Evolutionary conservation across 2,113 vertebrate species (phyloP).

Genomic region (Mionectes macconnelli): DNA sequence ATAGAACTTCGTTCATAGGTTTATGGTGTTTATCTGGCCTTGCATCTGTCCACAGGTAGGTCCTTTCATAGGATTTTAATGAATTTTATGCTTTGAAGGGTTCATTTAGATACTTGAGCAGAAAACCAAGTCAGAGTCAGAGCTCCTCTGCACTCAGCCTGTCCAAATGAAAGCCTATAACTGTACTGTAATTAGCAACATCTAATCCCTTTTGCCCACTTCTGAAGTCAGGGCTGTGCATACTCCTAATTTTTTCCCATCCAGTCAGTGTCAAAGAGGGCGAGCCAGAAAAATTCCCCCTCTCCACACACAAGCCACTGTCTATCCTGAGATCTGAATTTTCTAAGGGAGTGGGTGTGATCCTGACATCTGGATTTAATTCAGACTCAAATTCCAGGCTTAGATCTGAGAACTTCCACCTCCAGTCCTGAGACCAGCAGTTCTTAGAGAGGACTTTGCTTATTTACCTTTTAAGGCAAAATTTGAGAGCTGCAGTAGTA

Average conservation of each 20-base stretch:
- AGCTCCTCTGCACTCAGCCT: neutral
- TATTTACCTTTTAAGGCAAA: conserved; percentile 64
- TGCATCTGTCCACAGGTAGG: neutral
- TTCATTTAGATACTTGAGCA: neutral
- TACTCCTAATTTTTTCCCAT: conserved; percentile 43
- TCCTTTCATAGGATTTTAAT: neutral
- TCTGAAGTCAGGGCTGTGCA: neutral
- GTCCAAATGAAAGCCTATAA: neutral
- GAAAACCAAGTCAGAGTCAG: neutral
- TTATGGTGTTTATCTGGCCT: neutral
- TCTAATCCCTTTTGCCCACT: conserved; percentile 1
- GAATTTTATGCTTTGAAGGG: neutral
- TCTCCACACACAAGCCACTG: neutral
- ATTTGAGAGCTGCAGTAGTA: neutral
- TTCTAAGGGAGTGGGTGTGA: conserved; percentile 19
- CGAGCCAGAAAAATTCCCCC: neutral
- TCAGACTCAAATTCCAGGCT: conserved; percentile 39
- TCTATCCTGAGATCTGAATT: conserved; percentile 37
- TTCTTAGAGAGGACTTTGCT: neutral
- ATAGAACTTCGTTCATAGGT: neutral
- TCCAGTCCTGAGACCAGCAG: neutral
- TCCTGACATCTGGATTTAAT: conserved; percentile 50
- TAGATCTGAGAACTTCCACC: conserved; percentile 28
- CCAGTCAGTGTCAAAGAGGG: neutral
- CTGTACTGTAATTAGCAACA: neutral